phyloP scores from a whole-genome alignment of 2,797 vertebrate genomes.

The Hippoglossus hippoglossus region DNA sequence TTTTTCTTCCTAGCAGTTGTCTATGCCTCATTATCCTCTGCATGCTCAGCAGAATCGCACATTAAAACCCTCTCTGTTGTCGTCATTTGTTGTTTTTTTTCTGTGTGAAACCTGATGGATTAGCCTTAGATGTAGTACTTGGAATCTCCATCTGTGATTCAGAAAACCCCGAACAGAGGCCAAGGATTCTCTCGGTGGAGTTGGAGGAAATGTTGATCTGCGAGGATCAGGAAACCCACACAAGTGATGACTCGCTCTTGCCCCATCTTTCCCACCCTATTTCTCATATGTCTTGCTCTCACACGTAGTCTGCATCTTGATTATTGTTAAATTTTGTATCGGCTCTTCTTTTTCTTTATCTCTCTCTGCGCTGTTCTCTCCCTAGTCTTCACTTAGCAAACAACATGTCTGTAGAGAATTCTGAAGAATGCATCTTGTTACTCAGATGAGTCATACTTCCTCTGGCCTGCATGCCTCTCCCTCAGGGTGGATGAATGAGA shows the following conservation, averaged over 20 bases:
- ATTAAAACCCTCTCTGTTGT: slow-evolving; percentile 50
- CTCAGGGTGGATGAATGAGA: slow-evolving; percentile 83
- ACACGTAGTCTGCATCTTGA: slow-evolving; percentile 35
- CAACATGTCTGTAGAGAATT: slow-evolving; percentile 83
- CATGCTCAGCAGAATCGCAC: slow-evolving; percentile 56
- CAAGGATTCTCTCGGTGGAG: slow-evolving; percentile 78
- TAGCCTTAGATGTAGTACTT: slow-evolving; percentile 73
- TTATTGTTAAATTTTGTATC: slow-evolving; percentile 40
- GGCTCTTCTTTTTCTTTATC: slow-evolving; percentile 39
- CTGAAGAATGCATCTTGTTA: slow-evolving; percentile 85
- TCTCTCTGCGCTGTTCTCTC: slow-evolving; percentile 59
- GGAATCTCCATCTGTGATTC: slow-evolving; percentile 80
- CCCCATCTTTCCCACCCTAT: slow-evolving; percentile 50
- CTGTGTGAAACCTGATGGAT: slow-evolving; percentile 70
- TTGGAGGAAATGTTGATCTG: slow-evolving; percentile 74
- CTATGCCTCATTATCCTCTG: slow-evolving; percentile 42
- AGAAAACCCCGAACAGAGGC: slow-evolving; percentile 81
- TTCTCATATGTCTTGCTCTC: slow-evolving; percentile 35
- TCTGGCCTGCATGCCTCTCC: slow-evolving; percentile 84
- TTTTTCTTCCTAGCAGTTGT: slow-evolving; percentile 36
- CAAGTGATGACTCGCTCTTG: slow-evolving; percentile 69
- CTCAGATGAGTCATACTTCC: slow-evolving; percentile 89
- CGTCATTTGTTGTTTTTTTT: slow-evolving; percentile 54
- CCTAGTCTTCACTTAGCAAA: slow-evolving; percentile 81
- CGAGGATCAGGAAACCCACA: slow-evolving; percentile 72